Conservation (phyloP, 2,113 vertebrate species). For the human (Homo sapiens) region DNA sequence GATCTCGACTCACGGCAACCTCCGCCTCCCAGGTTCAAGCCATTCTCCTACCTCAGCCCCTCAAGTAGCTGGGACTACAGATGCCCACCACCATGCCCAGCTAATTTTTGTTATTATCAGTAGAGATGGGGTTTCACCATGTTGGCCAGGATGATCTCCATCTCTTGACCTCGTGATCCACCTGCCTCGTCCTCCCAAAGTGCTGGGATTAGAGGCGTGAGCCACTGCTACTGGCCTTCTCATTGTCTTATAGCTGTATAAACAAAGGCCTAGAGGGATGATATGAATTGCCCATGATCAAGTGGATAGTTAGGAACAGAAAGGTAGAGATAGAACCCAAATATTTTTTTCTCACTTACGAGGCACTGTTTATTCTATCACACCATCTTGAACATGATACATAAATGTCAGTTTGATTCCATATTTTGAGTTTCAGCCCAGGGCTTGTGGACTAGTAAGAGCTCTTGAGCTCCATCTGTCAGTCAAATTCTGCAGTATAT, state of each 20-base stretch:
- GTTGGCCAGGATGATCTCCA: too few relatives aligned
- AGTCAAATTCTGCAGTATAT: neutral
- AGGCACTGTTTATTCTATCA: neutral
- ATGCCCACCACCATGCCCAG: too few relatives aligned
- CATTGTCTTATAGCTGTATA: neutral
- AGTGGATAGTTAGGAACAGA: neutral
- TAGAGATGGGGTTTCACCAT: too few relatives aligned
- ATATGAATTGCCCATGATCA: neutral
- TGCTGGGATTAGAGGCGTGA: too few relatives aligned
- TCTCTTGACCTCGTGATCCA: too few relatives aligned
- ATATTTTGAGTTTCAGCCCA: neutral
- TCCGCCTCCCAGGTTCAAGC: too few relatives aligned
- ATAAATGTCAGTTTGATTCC: conserved; percentile 1
- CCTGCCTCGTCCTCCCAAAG: too few relatives aligned
- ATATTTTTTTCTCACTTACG: neutral
- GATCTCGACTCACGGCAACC: too few relatives aligned
- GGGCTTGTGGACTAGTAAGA: neutral
- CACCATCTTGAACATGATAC: neutral
- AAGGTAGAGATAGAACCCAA: neutral
- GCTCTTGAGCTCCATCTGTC: neutral
- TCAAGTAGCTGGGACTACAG: too few relatives aligned
- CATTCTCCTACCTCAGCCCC: too few relatives aligned
- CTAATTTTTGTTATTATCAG: too few relatives aligned
- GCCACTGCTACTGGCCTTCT: too few relatives aligned
- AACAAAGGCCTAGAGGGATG: neutral